Conservation (phyloP, 1,140 invertebrate species). For the Lamellibrachia luymesi region DNA sequence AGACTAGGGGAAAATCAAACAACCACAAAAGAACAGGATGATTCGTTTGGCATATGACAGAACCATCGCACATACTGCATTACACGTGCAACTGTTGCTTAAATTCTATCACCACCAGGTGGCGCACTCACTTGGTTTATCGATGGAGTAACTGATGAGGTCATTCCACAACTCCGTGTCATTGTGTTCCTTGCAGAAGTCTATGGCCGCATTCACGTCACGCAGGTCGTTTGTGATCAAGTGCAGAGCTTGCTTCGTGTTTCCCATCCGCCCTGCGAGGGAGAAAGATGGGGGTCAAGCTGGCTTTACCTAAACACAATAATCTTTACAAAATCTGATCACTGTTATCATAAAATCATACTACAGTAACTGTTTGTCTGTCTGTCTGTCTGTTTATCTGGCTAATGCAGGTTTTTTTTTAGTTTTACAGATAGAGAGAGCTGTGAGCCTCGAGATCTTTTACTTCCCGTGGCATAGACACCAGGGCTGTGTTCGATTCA, state of each 20-base stretch:
- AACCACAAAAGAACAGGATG: not conserved
- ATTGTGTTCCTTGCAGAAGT: conserved; percentile 95
- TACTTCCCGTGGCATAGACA: too few species aligned
- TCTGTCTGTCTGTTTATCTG: too few species aligned
- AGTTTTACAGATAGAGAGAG: too few species aligned
- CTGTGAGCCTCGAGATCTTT: too few species aligned
- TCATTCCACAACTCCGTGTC: conserved; percentile 88
- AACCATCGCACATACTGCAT: not conserved
- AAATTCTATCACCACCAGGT: not conserved
- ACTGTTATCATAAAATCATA: not conserved
- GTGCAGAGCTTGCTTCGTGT: conserved; percentile 84
- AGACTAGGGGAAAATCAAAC: too few species aligned
- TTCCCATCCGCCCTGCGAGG: conserved; percentile 77
- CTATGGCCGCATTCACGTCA: conserved; percentile 90
- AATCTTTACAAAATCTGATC: too few species aligned
- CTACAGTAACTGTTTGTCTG: too few species aligned
- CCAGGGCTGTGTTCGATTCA: too few species aligned
- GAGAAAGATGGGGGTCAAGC: not conserved
- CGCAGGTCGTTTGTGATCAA: conserved; percentile 83
- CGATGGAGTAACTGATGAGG: conserved; percentile 83
- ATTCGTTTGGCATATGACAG: not conserved
- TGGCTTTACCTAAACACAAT: too few species aligned
- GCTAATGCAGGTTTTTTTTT: too few species aligned
- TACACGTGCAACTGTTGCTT: not conserved
- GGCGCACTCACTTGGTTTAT: conserved; percentile 72